Evolutionary conservation across 2,113 vertebrate species (phyloP), one percentile per base, ranked within the genome.

Genomic region (Excalfactoria chinensis): DNA sequence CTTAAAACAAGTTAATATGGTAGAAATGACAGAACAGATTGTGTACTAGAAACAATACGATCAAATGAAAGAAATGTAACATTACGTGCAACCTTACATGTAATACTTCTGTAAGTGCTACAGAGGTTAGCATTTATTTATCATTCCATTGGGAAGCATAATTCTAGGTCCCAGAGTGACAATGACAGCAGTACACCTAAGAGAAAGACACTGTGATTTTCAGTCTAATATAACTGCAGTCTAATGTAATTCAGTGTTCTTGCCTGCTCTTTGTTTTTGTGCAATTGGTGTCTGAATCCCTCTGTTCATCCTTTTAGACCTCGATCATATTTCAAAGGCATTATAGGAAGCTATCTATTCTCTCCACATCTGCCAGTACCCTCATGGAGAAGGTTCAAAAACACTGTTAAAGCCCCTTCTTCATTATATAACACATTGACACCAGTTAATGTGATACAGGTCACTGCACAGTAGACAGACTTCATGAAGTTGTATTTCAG

Each of bases 71-170:
- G 26, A 32, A 66, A 40, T 1, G 0, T 11, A 48, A 48, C 35
- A 18, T n/a, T 20, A 4, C 0, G 6, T 8, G 9, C 28, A 76
- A 43, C 15, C n/a, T 18, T 37, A 40, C n/a, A 44, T 19, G 1
- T 0, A 34, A 35, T 6, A 32, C 0, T 0, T 15, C 30, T 15
- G 30, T 5, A 41, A 25, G 11, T 40, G 28, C 44, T 49, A 37
- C 16, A 64, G 34, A 67, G 10, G 6, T 75, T 26, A 49, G 16
- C 4, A 18, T 1, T 43, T 13, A 7, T 23, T 26, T 13, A 2
- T 46, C 59, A 34, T 21, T 2, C 30, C 14, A 21, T 12, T 3
- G 7, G 13, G 55, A 89, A 79, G 48, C 9, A 1, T 25, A 71
- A 56, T 3, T 43, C 25, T 18, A 55, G 32, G 37, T 71, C 34